Base-by-base conservation (phyloP, 2,113 vertebrate genomes). In the Chrysemys picta region DNA sequence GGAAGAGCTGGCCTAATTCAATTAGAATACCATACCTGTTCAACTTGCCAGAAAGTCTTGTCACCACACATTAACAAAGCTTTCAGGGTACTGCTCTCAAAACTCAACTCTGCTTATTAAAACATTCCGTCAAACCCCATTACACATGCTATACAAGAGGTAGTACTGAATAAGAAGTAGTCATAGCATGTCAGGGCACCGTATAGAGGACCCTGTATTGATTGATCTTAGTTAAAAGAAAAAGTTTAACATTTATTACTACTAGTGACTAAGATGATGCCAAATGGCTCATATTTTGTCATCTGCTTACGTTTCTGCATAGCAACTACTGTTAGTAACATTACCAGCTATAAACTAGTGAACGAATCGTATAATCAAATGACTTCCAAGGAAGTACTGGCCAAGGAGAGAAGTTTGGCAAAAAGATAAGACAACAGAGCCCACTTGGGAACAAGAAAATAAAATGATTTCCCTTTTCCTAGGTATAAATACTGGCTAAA, bases 231-330 rank as follows among this genome's bases (percentile, higher is more conserved):
- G 49, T 80, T 89, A 76, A 89, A 89, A 38, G 5, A 90, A 53
- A 27, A 69, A 86, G 45, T 25, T 54, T 50, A 75, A 53, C 50
- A 93, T 92, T 38, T 93, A 93, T 82, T 79, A 13, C 72, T 89
- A 92, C 17, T 29, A 56, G 52, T 82, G 49, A 89, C 72, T 82
- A 56, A 80, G 78, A 84, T 31, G 12, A 65, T 25, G 6, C 6
- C 14, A 81, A 93, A 29, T 29, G 0, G 89, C 62, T 84, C 27
- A 12, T 78, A 76, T 80, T 94, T 94, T 91, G 82, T 57, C 90
- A 86, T 54, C 79, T 87, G 83, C 38, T 65, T 84, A 47, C 11
- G n/a, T 80, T 89, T 96, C 95, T 94, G 69, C 65, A 76, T 5
- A 94, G 87, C 52, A 25, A 82, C 91, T 84, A 42, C 31, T 91